These are phyloP conservation scores for Elysia chlorotica DNA, from an alignment of 1,140 invertebrate genomes.

Conservation along the genomic window DNA sequence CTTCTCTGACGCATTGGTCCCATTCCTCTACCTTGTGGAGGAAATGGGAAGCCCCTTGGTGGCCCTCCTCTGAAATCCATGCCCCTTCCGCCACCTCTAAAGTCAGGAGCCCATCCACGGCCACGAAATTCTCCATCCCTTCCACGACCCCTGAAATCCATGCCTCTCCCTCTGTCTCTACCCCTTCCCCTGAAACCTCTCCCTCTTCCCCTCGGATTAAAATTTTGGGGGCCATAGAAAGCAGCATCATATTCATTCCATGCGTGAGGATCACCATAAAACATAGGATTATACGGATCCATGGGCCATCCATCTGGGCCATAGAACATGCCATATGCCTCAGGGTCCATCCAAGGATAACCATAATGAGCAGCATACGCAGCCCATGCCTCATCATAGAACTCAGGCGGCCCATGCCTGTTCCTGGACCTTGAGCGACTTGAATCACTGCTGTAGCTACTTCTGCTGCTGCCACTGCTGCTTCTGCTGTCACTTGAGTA, in stretches of 20 bases:
- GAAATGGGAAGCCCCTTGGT: too few species aligned
- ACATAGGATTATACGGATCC: constrained; percentile 12
- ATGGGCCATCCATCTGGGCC: constrained; percentile 16
- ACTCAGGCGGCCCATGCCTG: not conserved
- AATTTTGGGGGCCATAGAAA: constrained; percentile 2
- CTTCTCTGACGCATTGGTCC: too few species aligned
- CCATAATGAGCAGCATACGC: constrained; percentile 4
- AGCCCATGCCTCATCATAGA: constrained; percentile 12
- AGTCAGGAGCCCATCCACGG: too few species aligned
- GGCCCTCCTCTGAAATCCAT: too few species aligned
- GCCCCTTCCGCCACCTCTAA: too few species aligned
- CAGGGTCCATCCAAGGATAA: constrained; percentile 11
- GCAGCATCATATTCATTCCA: constrained; percentile 11
- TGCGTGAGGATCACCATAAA: constrained; percentile 9
- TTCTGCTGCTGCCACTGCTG: constrained; percentile 2
- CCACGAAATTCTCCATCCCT: too few species aligned
- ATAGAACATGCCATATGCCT: constrained; percentile 7
- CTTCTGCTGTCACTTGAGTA: not conserved
- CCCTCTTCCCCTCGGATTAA: not conserved
- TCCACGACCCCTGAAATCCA: too few species aligned
- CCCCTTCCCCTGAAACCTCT: constrained; percentile 7
- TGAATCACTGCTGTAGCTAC: not conserved
- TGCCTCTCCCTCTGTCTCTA: constrained; percentile 1
- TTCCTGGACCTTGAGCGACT: not conserved
- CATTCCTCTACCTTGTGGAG: too few species aligned